These are phyloP conservation scores for Hirundo rustica DNA, from an alignment of 2,797 vertebrate species.

Conservation along the genomic window DNA sequence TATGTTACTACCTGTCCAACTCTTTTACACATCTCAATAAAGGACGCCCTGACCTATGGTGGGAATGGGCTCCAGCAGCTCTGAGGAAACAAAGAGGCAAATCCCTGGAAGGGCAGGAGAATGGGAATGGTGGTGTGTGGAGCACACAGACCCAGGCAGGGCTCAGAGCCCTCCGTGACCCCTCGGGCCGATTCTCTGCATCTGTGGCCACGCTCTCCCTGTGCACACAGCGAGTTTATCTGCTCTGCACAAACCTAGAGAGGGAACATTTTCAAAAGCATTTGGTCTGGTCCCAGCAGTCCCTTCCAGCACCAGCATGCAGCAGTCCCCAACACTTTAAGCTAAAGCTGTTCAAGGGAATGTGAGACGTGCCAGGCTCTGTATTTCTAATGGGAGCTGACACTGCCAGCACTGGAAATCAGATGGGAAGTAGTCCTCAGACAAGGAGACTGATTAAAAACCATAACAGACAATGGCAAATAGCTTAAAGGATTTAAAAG, in stretches of 20 bases:
- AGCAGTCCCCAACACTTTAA: background rate
- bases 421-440: constrained; percentile 48
- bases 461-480: background rate
- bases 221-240: background rate
- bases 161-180: background rate
- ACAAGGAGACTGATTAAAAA: constrained; percentile 63
- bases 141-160: background rate
- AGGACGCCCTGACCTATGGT: background rate
- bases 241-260: background rate
- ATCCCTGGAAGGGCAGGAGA: background rate
- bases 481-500: background rate
- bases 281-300: background rate
- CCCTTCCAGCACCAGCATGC: background rate
- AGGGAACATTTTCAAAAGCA: background rate
- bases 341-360: background rate
- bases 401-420: constrained; percentile 14
- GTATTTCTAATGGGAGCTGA: background rate
- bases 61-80: background rate
- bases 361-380: background rate
- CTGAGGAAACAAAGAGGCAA: background rate
- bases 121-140: accelerated
- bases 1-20: background rate
- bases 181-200: background rate
- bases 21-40: background rate
- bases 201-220: background rate